phyloP scores from a whole-genome alignment of 2,113 vertebrate species.

The Zootoca vivipara region DNA sequence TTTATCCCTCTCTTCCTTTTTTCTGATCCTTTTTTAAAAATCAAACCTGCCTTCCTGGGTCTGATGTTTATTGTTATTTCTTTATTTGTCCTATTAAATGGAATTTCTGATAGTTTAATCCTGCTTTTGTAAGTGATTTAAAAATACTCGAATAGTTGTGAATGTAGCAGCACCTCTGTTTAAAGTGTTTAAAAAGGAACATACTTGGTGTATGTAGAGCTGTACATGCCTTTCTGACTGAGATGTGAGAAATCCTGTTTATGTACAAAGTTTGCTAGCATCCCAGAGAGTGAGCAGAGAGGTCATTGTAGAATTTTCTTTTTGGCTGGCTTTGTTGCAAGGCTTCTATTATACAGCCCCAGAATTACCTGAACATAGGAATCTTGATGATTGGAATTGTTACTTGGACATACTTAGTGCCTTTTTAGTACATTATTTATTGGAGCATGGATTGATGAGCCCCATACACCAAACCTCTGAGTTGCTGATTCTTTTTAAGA shows the following conservation, averaged over 20 bases:
- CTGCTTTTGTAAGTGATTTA: constrained; percentile 86
- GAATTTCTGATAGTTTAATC: constrained; percentile 86
- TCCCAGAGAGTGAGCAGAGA: neutral
- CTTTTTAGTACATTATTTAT: neutral
- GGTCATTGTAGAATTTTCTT: neutral
- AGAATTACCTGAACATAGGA: neutral
- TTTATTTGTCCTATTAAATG: constrained; percentile 89
- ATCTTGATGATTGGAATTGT: constrained; percentile 6
- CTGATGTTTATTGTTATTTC: constrained; percentile 87
- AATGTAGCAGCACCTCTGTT: constrained; percentile 64
- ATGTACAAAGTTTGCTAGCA: neutral
- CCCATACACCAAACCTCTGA: neutral
- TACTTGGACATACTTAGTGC: constrained; percentile 3
- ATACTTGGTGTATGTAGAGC: neutral
- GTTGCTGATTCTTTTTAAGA: neutral
- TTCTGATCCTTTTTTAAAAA: constrained; percentile 70
- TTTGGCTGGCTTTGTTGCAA: neutral
- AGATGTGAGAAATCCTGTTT: neutral
- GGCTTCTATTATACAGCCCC: neutral
- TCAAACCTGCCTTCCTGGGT: constrained; percentile 74
- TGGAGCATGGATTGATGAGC: no score
- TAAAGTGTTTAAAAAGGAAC: constrained; percentile 67
- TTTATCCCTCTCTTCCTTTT: constrained; percentile 71
- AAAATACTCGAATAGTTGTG: constrained; percentile 81
- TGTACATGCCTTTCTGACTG: constrained; percentile 2